These are phyloP conservation scores for Coronaproctus castanopsis DNA, from an alignment of 2,888 invertebrate genomes.

Conservation along the genomic window DNA sequence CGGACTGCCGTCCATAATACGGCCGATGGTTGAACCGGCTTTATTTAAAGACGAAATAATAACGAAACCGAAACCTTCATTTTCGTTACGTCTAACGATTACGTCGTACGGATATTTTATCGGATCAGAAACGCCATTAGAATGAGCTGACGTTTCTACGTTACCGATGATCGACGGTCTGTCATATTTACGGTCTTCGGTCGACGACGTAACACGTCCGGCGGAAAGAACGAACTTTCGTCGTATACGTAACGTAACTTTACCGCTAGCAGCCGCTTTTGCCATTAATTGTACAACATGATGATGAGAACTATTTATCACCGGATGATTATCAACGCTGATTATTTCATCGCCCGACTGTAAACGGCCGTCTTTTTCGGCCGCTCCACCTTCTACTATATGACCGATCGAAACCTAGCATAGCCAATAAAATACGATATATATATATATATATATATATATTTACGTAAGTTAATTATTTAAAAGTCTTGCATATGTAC, in stretches of 20 bases:
- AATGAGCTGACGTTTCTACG: background rate
- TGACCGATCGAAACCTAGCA: constrained; percentile 73
- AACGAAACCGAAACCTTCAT: constrained; percentile 96
- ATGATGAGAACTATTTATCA: constrained; percentile 72
- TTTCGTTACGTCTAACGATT: constrained; percentile 68
- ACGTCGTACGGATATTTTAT: constrained; percentile 61
- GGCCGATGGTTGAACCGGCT: constrained; percentile 72
- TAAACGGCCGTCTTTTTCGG: constrained; percentile 73
- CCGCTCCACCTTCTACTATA: constrained; percentile 89
- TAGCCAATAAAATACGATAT: constrained; percentile 20
- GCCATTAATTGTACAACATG: constrained; percentile 85
- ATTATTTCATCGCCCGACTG: constrained; percentile 84
- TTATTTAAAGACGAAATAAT: constrained; percentile 89
- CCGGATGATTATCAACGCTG: constrained; percentile 71
- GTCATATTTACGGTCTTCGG: background rate
- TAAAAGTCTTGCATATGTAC: no score
- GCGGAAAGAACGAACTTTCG: constrained; percentile 26
- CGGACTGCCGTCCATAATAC: constrained; percentile 85
- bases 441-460: no score
- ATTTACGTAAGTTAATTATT: no score
- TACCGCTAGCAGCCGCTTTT: constrained; percentile 64
- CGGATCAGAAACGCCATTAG: constrained; percentile 17
- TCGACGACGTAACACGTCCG: background rate
- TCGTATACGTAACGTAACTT: constrained; percentile 59
- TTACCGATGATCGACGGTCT: background rate